These are phyloP conservation scores for Potorous gilbertii DNA, from an alignment of 2,797 vertebrate genomes.

Conservation along the genomic window DNA sequence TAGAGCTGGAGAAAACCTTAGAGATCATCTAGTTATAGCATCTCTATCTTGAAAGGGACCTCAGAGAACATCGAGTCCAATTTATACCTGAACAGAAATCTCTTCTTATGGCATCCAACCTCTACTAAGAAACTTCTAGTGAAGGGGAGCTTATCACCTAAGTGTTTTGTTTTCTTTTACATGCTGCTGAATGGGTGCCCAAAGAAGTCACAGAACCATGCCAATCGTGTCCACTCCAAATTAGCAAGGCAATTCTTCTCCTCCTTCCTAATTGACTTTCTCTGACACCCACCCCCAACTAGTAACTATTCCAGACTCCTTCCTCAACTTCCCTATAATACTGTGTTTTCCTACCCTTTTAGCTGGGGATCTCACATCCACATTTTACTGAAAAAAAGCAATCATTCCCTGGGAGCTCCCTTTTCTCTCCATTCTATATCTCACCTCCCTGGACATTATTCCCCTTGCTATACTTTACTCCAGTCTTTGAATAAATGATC, in stretches of 20 bases:
- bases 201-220: background rate
- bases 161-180: background rate
- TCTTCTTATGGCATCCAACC: background rate
- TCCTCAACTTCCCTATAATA: background rate
- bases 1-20: background rate
- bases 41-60: background rate
- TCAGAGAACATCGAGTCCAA: background rate
- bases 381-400: background rate
- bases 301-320: background rate
- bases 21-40: background rate
- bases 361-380: background rate
- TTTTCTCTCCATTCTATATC: background rate
- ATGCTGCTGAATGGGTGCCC: background rate
- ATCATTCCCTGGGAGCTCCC: background rate
- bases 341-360: background rate
- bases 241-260: background rate
- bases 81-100: background rate
- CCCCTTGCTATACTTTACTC: background rate
- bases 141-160: background rate
- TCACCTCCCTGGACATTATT: background rate
- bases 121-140: background rate
- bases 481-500: background rate
- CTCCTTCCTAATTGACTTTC: background rate
- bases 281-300: background rate
- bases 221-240: background rate